Conservation (phyloP, 2,888 invertebrate genomes). For the Drosophila eohydei region DNA sequence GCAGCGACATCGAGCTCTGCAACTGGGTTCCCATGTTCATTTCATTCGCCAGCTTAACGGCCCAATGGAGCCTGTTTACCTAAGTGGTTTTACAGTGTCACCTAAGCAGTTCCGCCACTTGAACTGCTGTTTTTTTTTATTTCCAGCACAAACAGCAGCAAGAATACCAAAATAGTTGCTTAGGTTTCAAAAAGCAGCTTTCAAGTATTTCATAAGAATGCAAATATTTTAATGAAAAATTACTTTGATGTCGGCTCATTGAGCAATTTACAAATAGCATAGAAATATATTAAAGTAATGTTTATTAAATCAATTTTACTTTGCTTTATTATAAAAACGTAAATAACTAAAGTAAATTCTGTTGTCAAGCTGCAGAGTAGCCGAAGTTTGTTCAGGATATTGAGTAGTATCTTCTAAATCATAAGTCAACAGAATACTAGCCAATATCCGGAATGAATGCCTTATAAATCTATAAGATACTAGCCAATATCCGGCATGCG, state of each 20-base stretch:
- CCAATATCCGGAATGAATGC: constrained; percentile 10
- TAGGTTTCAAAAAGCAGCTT: constrained; percentile 19
- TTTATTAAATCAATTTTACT: not conserved
- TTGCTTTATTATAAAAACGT: not conserved
- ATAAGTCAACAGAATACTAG: not conserved
- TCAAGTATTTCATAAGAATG: constrained; percentile 26
- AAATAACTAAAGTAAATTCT: not conserved
- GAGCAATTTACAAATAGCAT: not conserved
- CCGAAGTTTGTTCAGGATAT: not conserved
- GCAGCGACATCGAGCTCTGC: constrained; percentile 18
- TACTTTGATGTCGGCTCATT: constrained; percentile 1
- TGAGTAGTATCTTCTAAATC: not conserved
- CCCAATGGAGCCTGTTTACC: constrained; percentile 32
- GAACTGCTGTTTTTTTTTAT: constrained; percentile 26
- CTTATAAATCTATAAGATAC: not conserved
- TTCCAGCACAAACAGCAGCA: constrained; percentile 20
- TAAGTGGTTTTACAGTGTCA: constrained; percentile 59
- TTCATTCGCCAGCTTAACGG: constrained; percentile 11
- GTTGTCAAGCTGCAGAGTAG: not conserved
- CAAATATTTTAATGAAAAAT: constrained; percentile 14
- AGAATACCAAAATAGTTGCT: constrained; percentile 36
- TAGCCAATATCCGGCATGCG: constrained; percentile 5
- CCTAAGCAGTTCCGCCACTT: constrained; percentile 54
- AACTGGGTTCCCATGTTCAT: constrained; percentile 8
- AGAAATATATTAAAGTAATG: not conserved